Conservation (phyloP, 2,797 vertebrate genomes). For the Cygnus olor region DNA sequence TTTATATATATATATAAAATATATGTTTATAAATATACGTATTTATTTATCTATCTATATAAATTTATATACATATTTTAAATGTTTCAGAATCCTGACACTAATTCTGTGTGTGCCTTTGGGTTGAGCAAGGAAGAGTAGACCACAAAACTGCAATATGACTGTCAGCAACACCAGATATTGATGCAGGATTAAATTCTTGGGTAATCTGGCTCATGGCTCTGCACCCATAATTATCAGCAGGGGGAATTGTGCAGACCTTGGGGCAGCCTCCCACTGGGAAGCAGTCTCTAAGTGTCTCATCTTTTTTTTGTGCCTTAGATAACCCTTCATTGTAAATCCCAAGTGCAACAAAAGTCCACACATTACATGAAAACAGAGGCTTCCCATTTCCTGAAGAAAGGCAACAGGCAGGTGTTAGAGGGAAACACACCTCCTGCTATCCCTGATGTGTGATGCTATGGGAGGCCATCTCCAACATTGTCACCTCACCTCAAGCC, state of each 20-base stretch:
- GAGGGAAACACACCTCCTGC: rapidly evolving
- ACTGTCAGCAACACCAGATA: neutral
- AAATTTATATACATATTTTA: too few species aligned
- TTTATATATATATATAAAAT: too few species aligned
- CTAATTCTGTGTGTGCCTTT: neutral
- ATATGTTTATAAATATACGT: too few species aligned
- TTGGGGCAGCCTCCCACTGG: neutral
- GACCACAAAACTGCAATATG: neutral
- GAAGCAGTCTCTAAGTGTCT: neutral
- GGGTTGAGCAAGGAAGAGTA: neutral
- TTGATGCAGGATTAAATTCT: neutral
- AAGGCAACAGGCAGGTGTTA: neutral
- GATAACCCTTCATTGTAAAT: neutral
- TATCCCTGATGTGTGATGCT: neutral
- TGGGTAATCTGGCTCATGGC: neutral
- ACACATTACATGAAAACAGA: neutral
- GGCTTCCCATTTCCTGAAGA: neutral
- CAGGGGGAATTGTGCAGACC: neutral
- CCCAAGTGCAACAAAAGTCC: neutral
- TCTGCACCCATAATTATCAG: neutral
- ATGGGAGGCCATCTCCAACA: neutral
- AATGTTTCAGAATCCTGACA: neutral
- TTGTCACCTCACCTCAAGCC: neutral
- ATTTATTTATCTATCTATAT: too few species aligned
- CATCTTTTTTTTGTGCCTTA: neutral